Percentiles rank a stretch among this genome's conserved stretches.
Evolutionary conservation across 2,888 invertebrate genomes (phyloP).

Genomic region (Himalopsyche kuldschensis): DNA sequence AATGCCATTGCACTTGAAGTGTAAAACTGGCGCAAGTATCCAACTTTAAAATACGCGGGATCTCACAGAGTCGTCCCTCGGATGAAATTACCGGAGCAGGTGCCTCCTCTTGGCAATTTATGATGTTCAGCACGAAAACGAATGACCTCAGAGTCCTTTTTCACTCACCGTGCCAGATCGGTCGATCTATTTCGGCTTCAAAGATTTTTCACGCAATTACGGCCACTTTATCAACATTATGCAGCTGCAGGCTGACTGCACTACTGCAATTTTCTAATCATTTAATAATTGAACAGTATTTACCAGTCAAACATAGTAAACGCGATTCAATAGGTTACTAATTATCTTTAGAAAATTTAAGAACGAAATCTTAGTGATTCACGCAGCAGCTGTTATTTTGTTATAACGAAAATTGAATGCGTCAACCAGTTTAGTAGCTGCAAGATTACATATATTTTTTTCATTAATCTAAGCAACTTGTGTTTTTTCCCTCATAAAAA

Average conservation of each 20-base stretch:
- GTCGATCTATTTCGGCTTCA: constrained; percentile 2
- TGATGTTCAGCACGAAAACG: neutral
- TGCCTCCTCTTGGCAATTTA: constrained; percentile 5
- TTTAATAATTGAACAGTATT: neutral
- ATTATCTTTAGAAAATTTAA: too few species aligned
- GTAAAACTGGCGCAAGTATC: neutral
- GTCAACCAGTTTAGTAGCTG: too few species aligned
- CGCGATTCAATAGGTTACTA: too few species aligned
- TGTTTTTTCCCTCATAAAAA: too few species aligned
- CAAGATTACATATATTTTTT: too few species aligned
- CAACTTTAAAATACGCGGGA: too few species aligned
- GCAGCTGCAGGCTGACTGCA: neutral
- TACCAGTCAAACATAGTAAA: too few species aligned
- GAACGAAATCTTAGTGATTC: too few species aligned
- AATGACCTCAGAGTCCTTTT: neutral
- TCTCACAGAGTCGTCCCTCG: neutral
- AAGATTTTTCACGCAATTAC: constrained; percentile 32
- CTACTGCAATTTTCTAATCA: neutral
- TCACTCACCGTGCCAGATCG: neutral
- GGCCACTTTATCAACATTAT: constrained; percentile 23
- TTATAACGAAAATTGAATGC: too few species aligned
- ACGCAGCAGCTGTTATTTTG: too few species aligned
- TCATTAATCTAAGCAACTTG: too few species aligned
- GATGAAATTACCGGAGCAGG: constrained; percentile 23
- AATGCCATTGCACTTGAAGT: constrained; percentile 18